A percentile compares a stretch with the other conserved stretches of the same genome.
phyloP scores from a whole-genome alignment of 2,888 invertebrate genomes.

The Pogonocherus hispidulus region DNA sequence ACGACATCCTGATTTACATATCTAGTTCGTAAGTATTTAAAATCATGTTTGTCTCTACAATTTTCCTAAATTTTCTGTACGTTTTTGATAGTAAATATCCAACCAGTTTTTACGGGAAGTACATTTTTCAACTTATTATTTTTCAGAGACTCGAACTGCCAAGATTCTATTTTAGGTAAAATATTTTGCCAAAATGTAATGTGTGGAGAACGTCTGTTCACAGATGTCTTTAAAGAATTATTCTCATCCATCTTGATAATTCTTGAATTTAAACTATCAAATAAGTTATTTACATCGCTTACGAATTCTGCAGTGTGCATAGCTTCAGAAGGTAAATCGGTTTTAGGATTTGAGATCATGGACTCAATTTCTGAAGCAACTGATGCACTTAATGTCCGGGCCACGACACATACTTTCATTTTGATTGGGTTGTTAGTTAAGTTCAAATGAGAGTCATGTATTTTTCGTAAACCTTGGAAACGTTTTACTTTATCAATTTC shows the following conservation, averaged over 20 bases:
- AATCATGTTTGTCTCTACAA: not conserved
- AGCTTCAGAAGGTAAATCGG: not conserved
- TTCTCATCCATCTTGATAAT: not conserved
- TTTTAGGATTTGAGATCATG: not conserved
- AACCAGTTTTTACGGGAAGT: conserved; percentile 1
- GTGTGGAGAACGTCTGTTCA: not conserved
- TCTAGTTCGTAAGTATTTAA: not conserved
- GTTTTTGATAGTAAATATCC: not conserved
- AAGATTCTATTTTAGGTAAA: not conserved
- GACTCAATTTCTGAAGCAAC: conserved; percentile 9
- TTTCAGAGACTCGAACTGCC: not conserved
- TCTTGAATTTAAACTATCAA: not conserved
- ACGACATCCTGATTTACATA: conserved; percentile 38
- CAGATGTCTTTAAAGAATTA: conserved; percentile 6
- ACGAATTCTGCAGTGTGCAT: conserved; percentile 4
- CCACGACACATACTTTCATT: conserved; percentile 1
- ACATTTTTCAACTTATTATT: not conserved
- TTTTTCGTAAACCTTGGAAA: conserved; percentile 18
- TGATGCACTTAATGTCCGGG: conserved; percentile 1
- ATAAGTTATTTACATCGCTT: not conserved
- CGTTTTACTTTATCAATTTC: conserved; percentile 14
- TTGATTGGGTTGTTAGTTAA: not conserved
- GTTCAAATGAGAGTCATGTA: not conserved
- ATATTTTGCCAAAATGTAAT: conserved; percentile 3
- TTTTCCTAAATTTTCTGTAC: conserved; percentile 8